Percentiles rank a stretch among this genome's conserved stretches.
Conservation (phyloP, 2,797 vertebrate genomes). For the Steatocranus sp. region DNA sequence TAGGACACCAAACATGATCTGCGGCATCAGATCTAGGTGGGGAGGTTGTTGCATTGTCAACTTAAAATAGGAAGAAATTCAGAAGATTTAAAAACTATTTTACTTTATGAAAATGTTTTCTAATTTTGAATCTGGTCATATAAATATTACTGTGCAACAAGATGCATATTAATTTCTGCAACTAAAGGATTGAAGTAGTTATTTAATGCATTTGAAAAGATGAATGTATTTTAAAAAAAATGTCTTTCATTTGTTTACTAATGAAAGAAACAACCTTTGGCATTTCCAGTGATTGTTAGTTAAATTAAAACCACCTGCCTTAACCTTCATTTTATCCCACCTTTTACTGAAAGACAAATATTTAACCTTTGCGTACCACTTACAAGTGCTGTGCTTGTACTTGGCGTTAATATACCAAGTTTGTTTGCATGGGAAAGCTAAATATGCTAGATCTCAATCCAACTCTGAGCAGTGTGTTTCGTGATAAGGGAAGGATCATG, state of each 20-base stretch:
- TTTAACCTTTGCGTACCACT: neutral
- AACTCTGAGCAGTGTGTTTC: conserved; percentile 31
- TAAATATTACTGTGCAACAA: neutral
- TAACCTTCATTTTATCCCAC: neutral
- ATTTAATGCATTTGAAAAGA: neutral
- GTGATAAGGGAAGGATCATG: conserved; percentile 53
- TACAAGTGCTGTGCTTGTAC: neutral
- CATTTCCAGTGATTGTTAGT: neutral
- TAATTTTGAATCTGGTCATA: neutral
- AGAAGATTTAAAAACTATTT: neutral
- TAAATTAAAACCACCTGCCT: neutral
- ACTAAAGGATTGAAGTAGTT: neutral
- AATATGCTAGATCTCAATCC: conserved; percentile 43
- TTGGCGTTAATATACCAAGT: neutral
- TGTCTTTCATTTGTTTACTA: neutral
- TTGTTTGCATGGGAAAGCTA: conserved; percentile 15
- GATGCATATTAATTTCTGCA: neutral
- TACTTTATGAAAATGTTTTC: neutral
- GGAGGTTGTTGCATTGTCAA: neutral
- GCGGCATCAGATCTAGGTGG: neutral
- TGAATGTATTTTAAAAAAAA: neutral
- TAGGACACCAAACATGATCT: neutral
- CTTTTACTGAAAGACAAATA: neutral
- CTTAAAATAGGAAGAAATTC: neutral
- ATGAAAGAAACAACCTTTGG: neutral